Evolutionary conservation across 2,888 invertebrate species (phyloP), one percentile per base, ranked within the genome.

Genomic region (Drosophila eohydei): DNA sequence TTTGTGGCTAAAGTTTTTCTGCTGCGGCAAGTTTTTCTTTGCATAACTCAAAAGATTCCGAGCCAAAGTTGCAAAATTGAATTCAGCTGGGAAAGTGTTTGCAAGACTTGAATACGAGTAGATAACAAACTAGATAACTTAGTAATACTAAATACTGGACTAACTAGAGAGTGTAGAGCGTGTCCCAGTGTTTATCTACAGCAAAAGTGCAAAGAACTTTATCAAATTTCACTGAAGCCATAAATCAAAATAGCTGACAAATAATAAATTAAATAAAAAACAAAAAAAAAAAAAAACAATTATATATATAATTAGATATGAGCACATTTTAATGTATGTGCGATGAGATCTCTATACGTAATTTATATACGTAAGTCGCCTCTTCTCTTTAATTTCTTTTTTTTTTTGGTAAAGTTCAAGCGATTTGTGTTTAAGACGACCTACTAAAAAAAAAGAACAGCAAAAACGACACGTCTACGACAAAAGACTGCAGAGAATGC

Each of bases 401-500:
- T 26, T 44, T 44, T 44, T 48, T n/a, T 65, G 65, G 52, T 78
- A 83, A 70, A 75, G 88, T 83, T 83, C 83, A 89, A 89, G 71
- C 70, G 81, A 71, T 64, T 88, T 78, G 74, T 52, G 62, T 69
- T 78, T 63, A 83, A 70, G 78, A 63, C 85, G 89, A 87, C 88
- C 87, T 72, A 84, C 88, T 87, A 87, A 83, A 68, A 69, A 21
- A 48, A 71, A 76, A 70, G 70, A 77, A 77, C 82, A 67, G 79
- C 67, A 78, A 61, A 68, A 83, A 73, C 71, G 71, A 71, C 89
- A 83, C 73, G 78, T 78, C 73, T 62, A 58, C 78, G 46, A 65
- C 76, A 65, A 69, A 69, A 71, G 56, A 57, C 46, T 52, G 44
- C 30, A 65, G 61, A 63, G 40, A 50, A 77, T 51, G 62, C 57